phyloP scores from a whole-genome alignment of 2,113 vertebrate genomes.

The Typhlomys cinereus region DNA sequence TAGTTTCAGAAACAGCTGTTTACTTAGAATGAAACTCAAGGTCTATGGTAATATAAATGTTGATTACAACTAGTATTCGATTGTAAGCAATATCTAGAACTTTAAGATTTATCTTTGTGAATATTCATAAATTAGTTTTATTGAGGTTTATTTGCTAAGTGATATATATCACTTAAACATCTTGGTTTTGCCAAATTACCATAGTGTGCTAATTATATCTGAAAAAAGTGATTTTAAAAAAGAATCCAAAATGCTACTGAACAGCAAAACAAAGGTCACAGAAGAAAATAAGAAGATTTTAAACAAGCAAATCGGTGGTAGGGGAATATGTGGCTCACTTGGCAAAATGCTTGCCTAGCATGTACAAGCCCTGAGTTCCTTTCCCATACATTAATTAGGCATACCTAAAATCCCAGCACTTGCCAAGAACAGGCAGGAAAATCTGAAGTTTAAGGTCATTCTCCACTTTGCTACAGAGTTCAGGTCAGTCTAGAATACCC shows the following conservation, averaged over 20 bases:
- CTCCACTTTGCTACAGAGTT: too few relatives aligned
- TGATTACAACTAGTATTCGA: conserved; percentile 25
- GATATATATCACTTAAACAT: background rate
- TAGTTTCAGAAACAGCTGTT: conserved; percentile 12
- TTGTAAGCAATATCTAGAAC: conserved; percentile 6
- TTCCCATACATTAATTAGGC: too few relatives aligned
- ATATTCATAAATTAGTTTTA: background rate
- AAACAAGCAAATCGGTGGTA: background rate
- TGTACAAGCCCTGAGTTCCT: background rate
- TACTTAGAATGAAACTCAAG: conserved; percentile 23
- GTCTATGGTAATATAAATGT: background rate
- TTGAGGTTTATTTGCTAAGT: background rate
- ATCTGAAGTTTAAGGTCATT: too few relatives aligned
- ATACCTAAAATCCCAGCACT: too few relatives aligned
- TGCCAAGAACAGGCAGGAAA: too few relatives aligned
- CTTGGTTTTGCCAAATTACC: conserved; percentile 21
- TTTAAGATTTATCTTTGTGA: background rate
- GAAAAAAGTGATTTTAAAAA: background rate
- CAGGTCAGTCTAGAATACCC: too few relatives aligned
- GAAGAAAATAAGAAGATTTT: background rate
- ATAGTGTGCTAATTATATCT: background rate
- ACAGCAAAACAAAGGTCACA: background rate
- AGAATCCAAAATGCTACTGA: conserved; percentile 3
- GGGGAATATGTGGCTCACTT: background rate
- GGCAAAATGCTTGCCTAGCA: background rate